Percentiles rank a stretch among this genome's conserved stretches.
phyloP scores from a whole-genome alignment of 2,797 vertebrate species.

The Chrysocyon brachyurus region DNA sequence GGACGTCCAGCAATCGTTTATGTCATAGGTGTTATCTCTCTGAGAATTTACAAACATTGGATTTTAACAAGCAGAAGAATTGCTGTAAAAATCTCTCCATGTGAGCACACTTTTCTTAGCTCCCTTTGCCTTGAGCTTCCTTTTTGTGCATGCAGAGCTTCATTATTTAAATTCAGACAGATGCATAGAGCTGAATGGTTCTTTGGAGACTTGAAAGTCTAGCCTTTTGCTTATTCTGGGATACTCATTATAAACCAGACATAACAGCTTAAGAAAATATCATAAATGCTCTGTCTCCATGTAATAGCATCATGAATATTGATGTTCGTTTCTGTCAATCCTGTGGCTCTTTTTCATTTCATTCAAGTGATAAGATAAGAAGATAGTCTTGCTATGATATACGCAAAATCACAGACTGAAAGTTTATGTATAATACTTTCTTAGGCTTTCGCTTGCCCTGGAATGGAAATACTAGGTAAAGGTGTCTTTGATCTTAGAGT shows the following conservation, averaged over 20 bases:
- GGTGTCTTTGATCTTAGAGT: conserved; percentile 1
- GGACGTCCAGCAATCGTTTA: neutral
- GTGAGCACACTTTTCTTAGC: neutral
- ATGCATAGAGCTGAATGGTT: conserved; percentile 62
- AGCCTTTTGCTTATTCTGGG: conserved; percentile 73
- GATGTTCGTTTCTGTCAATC: conserved; percentile 69
- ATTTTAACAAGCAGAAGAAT: conserved; percentile 38
- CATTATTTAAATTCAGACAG: conserved; percentile 78
- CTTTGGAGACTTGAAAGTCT: conserved; percentile 71
- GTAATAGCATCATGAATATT: conserved; percentile 71
- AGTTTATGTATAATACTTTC: neutral
- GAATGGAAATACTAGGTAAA: neutral
- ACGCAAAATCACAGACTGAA: neutral
- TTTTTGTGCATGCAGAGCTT: conserved; percentile 50
- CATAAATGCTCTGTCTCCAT: conserved; percentile 69
- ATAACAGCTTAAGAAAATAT: conserved; percentile 78
- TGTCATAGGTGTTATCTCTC: neutral
- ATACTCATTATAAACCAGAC: conserved; percentile 80
- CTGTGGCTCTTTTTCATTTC: conserved; percentile 52
- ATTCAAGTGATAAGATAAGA: conserved; percentile 63
- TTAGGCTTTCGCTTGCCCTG: neutral
- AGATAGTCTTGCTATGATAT: conserved; percentile 21
- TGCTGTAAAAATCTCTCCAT: neutral
- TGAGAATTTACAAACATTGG: conserved; percentile 23
- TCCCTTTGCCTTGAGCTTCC: conserved; percentile 38